Conservation (phyloP, 2,797 vertebrate genomes). For the Sebastes oblongus region DNA sequence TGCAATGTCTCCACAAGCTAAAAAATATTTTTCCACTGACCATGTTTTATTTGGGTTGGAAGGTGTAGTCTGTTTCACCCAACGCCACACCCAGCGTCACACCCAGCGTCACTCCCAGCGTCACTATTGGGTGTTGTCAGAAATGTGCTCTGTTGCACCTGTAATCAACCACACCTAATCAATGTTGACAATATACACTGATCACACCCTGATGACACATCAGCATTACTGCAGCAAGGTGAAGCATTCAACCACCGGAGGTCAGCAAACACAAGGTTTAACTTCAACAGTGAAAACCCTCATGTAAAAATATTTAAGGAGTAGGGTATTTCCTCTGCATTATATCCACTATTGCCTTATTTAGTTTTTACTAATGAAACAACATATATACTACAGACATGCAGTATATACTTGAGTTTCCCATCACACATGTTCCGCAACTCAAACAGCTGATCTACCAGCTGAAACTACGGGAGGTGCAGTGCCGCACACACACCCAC, state of each 20-base stretch:
- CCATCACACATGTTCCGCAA: too few relatives aligned
- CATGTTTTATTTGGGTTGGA: not conserved
- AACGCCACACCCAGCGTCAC: not conserved
- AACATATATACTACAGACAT: not conserved
- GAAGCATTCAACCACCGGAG: conserved; percentile 22
- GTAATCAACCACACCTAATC: not conserved
- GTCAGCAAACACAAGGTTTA: conserved; percentile 24
- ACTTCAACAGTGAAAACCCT: not conserved
- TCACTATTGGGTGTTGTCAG: not conserved
- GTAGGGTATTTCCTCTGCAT: too few relatives aligned
- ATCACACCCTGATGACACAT: not conserved
- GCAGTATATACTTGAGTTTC: not conserved
- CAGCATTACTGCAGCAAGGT: not conserved
- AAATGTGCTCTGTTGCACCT: not conserved
- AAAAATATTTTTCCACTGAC: not conserved
- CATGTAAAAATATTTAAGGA: not conserved
- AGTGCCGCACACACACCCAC: too few relatives aligned
- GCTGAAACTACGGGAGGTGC: too few relatives aligned
- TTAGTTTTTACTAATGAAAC: not conserved
- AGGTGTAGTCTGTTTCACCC: not conserved
- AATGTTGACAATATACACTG: too few relatives aligned
- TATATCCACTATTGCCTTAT: not conserved
- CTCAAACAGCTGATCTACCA: too few relatives aligned
- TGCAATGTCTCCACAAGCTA: not conserved
- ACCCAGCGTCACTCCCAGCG: not conserved